Conservation (phyloP, 2,113 vertebrate species). For the Ursus arctos region DNA sequence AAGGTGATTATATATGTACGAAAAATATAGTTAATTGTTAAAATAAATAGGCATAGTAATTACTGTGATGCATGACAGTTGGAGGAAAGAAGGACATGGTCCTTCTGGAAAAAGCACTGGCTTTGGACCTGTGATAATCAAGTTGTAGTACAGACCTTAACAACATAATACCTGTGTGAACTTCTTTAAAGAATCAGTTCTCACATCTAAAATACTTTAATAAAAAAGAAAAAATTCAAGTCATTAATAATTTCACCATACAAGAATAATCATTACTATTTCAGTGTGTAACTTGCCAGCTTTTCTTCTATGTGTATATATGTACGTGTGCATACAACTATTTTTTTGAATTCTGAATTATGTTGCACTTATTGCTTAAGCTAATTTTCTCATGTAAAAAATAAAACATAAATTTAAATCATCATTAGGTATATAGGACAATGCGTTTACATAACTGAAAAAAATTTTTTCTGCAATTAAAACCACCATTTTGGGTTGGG, state of each 20-base stretch:
- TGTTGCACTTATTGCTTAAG: neutral
- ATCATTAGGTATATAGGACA: neutral
- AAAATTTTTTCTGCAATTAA: neutral
- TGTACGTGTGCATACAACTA: neutral
- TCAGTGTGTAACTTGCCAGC: neutral
- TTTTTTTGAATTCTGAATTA: slow-evolving; percentile 7
- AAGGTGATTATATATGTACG: neutral
- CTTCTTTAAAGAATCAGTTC: neutral
- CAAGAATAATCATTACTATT: neutral
- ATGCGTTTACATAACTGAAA: neutral
- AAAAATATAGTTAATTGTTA: neutral
- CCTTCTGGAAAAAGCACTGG: neutral
- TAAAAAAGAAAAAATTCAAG: neutral
- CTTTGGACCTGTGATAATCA: neutral
- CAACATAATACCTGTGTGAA: neutral
- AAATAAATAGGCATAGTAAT: neutral
- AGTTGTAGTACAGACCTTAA: neutral
- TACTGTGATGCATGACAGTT: neutral
- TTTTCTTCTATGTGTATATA: neutral
- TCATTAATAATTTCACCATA: neutral
- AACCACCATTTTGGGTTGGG: neutral
- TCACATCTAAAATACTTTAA: neutral
- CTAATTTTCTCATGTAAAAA: neutral
- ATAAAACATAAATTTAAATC: neutral
- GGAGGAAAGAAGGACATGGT: neutral